These are phyloP conservation scores for Lepisosteus osseus DNA, from an alignment of 2,113 vertebrate species.

Conservation along the genomic window DNA sequence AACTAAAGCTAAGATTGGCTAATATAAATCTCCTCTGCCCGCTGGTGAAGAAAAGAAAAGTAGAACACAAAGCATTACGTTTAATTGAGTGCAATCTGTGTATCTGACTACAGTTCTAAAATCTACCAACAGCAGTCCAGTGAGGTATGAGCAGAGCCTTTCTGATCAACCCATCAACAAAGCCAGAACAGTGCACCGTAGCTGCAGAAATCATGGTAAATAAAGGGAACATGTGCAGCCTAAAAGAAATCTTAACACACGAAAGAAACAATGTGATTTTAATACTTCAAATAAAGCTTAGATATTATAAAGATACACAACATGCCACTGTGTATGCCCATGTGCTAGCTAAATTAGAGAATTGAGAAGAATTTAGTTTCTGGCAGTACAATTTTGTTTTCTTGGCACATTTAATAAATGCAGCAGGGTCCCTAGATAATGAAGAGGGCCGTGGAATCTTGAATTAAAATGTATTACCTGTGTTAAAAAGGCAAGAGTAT, in stretches of 20 bases:
- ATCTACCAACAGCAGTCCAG: not conserved
- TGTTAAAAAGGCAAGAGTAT: constrained; percentile 87
- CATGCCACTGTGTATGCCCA: no score
- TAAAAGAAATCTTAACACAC: not conserved
- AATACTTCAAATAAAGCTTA: no score
- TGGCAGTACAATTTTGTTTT: no score
- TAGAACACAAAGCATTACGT: no score
- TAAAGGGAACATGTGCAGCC: not conserved
- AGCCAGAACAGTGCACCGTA: constrained; percentile 14
- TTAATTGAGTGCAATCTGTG: no score
- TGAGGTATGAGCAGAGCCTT: not conserved
- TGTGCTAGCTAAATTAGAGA: no score
- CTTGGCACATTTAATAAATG: not conserved
- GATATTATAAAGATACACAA: no score
- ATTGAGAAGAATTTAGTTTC: no score
- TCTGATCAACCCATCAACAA: constrained; percentile 23
- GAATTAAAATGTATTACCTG: constrained; percentile 60
- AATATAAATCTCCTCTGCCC: no score
- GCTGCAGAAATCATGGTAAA: constrained; percentile 18
- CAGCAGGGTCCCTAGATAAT: not conserved
- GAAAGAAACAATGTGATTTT: not conserved
- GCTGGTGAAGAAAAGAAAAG: no score
- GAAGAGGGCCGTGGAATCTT: not conserved
- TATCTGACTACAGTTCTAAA: not conserved
- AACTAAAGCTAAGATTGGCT: no score